Evolutionary conservation across 2,888 invertebrate species (phyloP).

Genomic region (Yponomeuta evonymella): DNA sequence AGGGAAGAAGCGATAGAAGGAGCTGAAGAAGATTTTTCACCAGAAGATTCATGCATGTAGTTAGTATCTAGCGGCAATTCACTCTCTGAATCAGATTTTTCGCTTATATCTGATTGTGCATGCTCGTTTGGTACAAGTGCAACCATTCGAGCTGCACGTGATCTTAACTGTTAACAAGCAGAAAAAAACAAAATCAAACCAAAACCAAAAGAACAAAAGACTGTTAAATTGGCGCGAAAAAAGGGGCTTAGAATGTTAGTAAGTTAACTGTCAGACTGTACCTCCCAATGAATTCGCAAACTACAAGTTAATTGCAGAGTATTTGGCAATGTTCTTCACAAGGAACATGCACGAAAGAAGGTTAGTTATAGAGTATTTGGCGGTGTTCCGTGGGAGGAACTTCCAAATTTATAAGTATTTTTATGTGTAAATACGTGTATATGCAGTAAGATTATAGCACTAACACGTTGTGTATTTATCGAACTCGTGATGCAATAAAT

Average conservation of each 20-base stretch:
- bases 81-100: constrained; percentile 1
- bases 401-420: too few species aligned
- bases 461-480: too few species aligned
- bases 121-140: constrained; percentile 3
- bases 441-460: too few species aligned
- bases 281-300: neutral
- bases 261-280: neutral
- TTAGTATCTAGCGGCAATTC: neutral
- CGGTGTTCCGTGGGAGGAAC: too few species aligned
- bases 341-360: neutral
- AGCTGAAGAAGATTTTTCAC: constrained; percentile 6
- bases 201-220: neutral
- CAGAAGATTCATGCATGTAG: neutral
- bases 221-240: neutral
- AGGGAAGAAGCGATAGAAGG: constrained; percentile 1
- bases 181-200: neutral
- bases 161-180: neutral
- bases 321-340: constrained; percentile 1
- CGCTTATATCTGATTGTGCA: neutral
- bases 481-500: too few species aligned
- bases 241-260: neutral
- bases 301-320: neutral
- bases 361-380: neutral
- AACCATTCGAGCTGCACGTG: constrained; percentile 3
- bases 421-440: too few species aligned